Evolutionary conservation across 1,140 invertebrate genomes (phyloP), one percentile per base, ranked within the genome.

Genomic region (Hermetia illucens): DNA sequence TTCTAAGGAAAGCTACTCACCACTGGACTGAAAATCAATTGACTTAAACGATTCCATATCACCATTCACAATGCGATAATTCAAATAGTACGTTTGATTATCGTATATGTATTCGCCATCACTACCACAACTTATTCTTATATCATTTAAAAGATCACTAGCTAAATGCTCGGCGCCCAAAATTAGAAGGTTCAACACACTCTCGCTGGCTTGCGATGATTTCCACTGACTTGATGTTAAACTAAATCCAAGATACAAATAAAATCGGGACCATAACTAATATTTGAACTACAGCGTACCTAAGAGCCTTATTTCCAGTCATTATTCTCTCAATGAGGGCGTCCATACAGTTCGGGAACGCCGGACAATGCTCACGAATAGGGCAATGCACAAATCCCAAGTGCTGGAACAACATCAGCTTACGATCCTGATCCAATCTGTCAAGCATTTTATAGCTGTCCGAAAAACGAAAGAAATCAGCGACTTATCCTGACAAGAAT

Each of bases 311-410:
- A 60, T 79, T 80, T 24, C 75, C 74, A 29, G 75, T 70, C 40
- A 87, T 65, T 49, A 83, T 72, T 49, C 79, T 64, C 59, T 82
- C 81, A 47, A 87, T 80, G n/a, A 85, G 58, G 34, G 74, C 72
- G 61, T 96, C 92, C 62, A 92, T 81, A 61, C 91, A 96, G 63
- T 85, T 82, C 38, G 80, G 75, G 62, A 79, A 86, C 27, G 84
- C 83, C 16, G 88, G 89, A 59, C 93, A 97, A 58, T 92, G 86
- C 59, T 95, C 91, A 21, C 83, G 66, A 52, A 91, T 86, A 10
- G 92, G 90, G 64, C 86, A 91, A 62, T 97, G 91, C 32, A 97
- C 82, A 65, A 96, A 97, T 35, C 91, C 90, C 19, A 96, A 65
- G 64, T 96, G 92, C 58, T 93, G 89, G 43, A 94, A 86, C 18